These are phyloP conservation scores for Clivina fossor DNA, from an alignment of 2,888 invertebrate genomes.

Conservation along the genomic window DNA sequence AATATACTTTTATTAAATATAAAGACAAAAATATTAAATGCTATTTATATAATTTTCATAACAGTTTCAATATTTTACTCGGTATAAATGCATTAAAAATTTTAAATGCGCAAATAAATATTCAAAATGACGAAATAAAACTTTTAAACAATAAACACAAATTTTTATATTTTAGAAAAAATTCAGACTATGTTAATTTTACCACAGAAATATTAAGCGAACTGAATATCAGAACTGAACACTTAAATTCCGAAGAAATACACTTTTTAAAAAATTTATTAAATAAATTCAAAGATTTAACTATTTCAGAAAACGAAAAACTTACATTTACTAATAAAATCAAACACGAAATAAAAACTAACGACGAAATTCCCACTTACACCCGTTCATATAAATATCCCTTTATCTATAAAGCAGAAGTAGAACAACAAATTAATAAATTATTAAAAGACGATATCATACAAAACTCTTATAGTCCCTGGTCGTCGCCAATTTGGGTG, in stretches of 20 bases:
- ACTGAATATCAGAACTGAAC: slow-evolving; percentile 9
- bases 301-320: slow-evolving; percentile 35
- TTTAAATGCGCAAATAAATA: too few relatives aligned
- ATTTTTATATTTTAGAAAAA: neutral
- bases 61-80: too few relatives aligned
- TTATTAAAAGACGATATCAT: slow-evolving; percentile 37
- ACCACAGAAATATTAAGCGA: neutral
- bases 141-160: neutral
- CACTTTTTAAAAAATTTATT: slow-evolving; percentile 31
- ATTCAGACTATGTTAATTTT: neutral
- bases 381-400: slow-evolving; percentile 38
- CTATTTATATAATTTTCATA: too few relatives aligned
- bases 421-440: slow-evolving; percentile 33
- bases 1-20: too few relatives aligned
- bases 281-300: slow-evolving; percentile 35
- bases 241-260: slow-evolving; percentile 38
- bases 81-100: too few relatives aligned
- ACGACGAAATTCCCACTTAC: slow-evolving; percentile 37
- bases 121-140: neutral
- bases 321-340: slow-evolving; percentile 38
- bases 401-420: slow-evolving; percentile 38
- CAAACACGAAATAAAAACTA: slow-evolving; percentile 38
- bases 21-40: too few relatives aligned
- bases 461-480: slow-evolving; percentile 35
- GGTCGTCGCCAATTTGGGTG: slow-evolving; percentile 39